These are phyloP conservation scores for Nicator chloris DNA, from an alignment of 2,113 vertebrate genomes.

Conservation along the genomic window DNA sequence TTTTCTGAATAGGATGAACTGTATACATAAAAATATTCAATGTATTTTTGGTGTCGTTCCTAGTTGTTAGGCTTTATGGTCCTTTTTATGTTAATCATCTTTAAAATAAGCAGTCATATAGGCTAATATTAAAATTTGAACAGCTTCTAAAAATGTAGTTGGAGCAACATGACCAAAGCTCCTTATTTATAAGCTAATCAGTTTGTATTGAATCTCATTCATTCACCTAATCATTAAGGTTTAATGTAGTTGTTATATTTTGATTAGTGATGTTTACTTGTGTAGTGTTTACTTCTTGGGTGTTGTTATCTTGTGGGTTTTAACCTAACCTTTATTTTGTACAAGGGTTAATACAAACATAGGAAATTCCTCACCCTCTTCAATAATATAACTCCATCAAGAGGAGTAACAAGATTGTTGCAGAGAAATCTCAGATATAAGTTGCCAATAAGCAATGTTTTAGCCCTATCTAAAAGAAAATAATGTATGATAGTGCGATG, in stretches of 20 bases:
- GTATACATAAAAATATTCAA: background rate
- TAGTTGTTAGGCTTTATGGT: background rate
- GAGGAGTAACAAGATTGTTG: background rate
- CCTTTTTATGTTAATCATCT: background rate
- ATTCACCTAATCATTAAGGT: background rate
- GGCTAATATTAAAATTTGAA: background rate
- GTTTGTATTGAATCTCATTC: background rate
- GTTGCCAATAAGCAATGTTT: background rate
- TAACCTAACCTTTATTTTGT: background rate
- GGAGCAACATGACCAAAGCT: background rate
- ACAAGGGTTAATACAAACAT: background rate
- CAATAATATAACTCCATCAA: background rate
- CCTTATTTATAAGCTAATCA: background rate
- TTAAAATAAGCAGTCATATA: background rate
- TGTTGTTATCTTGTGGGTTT: background rate
- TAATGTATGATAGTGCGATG: background rate
- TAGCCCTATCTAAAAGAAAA: background rate
- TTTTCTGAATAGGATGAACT: background rate
- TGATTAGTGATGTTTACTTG: background rate
- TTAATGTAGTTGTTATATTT: background rate
- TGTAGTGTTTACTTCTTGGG: background rate
- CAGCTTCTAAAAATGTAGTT: background rate
- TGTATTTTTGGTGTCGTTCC: background rate
- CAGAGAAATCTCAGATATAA: background rate
- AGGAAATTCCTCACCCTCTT: background rate